Evolutionary conservation across 2,113 vertebrate species (phyloP), one percentile per base, ranked within the genome.

Genomic region (Sitta europaea): DNA sequence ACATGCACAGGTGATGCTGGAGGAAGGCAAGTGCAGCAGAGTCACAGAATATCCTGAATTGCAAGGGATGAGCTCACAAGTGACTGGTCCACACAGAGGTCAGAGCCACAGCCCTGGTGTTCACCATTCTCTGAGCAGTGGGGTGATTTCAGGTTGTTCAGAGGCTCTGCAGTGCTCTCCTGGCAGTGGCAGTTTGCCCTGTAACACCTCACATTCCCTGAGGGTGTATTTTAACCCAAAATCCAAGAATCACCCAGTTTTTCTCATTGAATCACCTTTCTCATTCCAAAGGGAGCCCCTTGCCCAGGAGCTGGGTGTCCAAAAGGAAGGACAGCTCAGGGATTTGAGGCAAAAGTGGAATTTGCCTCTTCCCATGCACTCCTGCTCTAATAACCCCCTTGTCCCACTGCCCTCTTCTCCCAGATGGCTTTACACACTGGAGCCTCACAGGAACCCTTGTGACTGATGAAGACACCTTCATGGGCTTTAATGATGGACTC

Each of bases 351-450:
- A 51, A 2, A 24, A 61, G 11, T 6, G 35, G 38, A 11, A 47
- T 55, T 75, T 58, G n/a, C 12, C 36, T 58, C 11, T 75, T 71
- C n/a, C 50, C 0, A 0, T 5, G 4, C 57, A 54, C 54, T 53
- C 33, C 53, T 82, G n/a, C 61, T 40, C 12, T 22, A 13, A 16
- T 11, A 67, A 71, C n/a, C 20, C 6, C 16, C 14, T 1, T 21
- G 1, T 65, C 12, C 58, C 63, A 14, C 55, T 84, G 8, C 47
- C 42, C 36, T 86, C 4, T 84, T 54, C 28, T 94, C 91, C 53
- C 80, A 99, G 99, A 99, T 97, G 99, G 99, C 35, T 98, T 99
- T 72, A 99, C 99, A 4, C 99, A 99, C 98, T 99, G 99, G 99
- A 99, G 99, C 95, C 97, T 99, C 92, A 98, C 97, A 1, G 98